These are phyloP conservation scores for Lepilemur ruficaudatus DNA, from an alignment of 2,797 vertebrate species.

Conservation along the genomic window DNA sequence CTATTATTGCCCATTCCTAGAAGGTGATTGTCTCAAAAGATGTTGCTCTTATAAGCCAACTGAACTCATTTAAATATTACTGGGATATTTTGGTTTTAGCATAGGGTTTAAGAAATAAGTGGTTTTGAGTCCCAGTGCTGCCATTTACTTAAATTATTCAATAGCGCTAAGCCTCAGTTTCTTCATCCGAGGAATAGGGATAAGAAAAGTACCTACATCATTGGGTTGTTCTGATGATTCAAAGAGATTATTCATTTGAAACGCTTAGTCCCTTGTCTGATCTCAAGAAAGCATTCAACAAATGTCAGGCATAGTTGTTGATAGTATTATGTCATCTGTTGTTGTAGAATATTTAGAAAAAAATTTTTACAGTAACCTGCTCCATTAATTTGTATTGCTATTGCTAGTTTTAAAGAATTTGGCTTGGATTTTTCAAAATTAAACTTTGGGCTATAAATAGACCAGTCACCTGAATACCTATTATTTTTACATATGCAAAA, in stretches of 20 bases:
- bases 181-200: neutral
- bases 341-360: slow-evolving; percentile 58
- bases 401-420: slow-evolving; percentile 31
- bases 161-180: neutral
- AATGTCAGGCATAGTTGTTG: neutral
- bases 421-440: slow-evolving; percentile 27
- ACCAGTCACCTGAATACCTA: neutral
- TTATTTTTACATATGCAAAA: slow-evolving; percentile 4
- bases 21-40: neutral
- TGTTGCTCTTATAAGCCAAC: neutral
- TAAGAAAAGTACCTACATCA: neutral
- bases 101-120: neutral
- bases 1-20: neutral
- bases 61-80: neutral
- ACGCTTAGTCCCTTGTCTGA: neutral
- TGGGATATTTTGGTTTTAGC: slow-evolving; percentile 10
- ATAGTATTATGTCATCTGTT: neutral
- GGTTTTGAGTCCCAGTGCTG: neutral
- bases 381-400: neutral
- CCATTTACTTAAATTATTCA: slow-evolving; percentile 19
- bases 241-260: neutral
- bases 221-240: neutral
- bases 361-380: neutral
- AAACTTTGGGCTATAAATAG: neutral
- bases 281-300: neutral